Conservation (phyloP, 2,888 invertebrate genomes). For the Elmis aenea region DNA sequence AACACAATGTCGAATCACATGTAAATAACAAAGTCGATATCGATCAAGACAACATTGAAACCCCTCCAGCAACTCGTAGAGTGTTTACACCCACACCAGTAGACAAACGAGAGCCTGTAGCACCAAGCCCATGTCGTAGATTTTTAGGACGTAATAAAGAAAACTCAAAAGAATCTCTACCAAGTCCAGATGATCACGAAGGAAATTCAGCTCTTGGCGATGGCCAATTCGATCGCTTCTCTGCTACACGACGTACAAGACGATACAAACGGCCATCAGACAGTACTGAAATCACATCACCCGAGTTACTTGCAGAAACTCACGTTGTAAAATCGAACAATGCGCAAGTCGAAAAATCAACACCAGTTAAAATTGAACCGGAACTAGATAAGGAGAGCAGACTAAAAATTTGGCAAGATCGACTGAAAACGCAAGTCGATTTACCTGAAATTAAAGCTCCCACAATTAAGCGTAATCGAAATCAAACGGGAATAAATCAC, state of each 20-base stretch:
- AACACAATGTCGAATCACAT: slow-evolving; percentile 23
- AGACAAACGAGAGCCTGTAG: slow-evolving; percentile 47
- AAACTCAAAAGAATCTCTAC: slow-evolving; percentile 26
- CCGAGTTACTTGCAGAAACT: slow-evolving; percentile 50
- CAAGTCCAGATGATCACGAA: slow-evolving; percentile 41
- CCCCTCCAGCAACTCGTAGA: slow-evolving; percentile 76
- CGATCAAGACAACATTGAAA: slow-evolving; percentile 87
- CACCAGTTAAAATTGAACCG: slow-evolving; percentile 49
- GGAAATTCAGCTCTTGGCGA: slow-evolving; percentile 58
- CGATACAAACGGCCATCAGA: slow-evolving; percentile 68
- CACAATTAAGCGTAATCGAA: slow-evolving; percentile 49
- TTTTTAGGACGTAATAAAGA: slow-evolving; percentile 41
- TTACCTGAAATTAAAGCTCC: slow-evolving; percentile 38
- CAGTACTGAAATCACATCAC: slow-evolving; percentile 36
- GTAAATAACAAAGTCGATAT: slow-evolving; percentile 70
- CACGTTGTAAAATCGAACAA: slow-evolving; percentile 28
- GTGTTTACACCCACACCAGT: slow-evolving; percentile 61
- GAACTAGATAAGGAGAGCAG: slow-evolving; percentile 55
- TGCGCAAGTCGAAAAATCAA: slow-evolving; percentile 51
- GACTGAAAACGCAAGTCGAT: slow-evolving; percentile 49
- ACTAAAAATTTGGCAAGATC: slow-evolving; percentile 66
- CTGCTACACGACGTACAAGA: slow-evolving; percentile 74
- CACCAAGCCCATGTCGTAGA: slow-evolving; percentile 53
- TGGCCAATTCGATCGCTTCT: slow-evolving; percentile 81
- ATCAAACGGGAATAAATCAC: slow-evolving; percentile 66